Evolutionary conservation across 1,140 invertebrate genomes (phyloP).

Genomic region (Drosophila subobscura): DNA sequence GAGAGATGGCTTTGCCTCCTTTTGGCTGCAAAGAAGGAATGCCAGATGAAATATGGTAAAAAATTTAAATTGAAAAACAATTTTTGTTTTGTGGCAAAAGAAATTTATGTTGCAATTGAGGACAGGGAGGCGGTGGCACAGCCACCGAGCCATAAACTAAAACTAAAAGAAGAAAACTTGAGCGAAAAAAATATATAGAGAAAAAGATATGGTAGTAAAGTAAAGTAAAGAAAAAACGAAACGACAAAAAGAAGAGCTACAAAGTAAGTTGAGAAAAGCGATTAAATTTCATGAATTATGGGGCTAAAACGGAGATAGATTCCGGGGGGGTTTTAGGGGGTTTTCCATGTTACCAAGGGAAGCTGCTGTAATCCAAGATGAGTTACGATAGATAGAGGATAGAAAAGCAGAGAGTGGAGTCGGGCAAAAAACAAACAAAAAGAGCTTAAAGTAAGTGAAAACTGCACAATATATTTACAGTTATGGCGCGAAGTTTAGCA

Average conservation of each 20-base stretch:
- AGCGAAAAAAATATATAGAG: neutral
- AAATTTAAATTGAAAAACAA: slow-evolving; percentile 60
- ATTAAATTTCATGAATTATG: slow-evolving; percentile 74
- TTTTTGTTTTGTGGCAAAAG: slow-evolving; percentile 35
- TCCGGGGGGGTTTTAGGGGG: too few relatives aligned
- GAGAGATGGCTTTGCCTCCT: too few relatives aligned
- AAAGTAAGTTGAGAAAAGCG: slow-evolving; percentile 54
- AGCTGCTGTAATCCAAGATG: slow-evolving; percentile 55
- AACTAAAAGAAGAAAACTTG: slow-evolving; percentile 21
- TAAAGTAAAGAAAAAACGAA: slow-evolving; percentile 23
- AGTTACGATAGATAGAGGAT: slow-evolving; percentile 53
- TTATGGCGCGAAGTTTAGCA: slow-evolving; percentile 3
- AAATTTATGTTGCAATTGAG: slow-evolving; percentile 57
- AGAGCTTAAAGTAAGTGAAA: slow-evolving; percentile 18
- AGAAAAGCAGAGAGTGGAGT: slow-evolving; percentile 22
- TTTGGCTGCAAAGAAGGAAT: slow-evolving; percentile 22
- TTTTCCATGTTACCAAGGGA: slow-evolving; percentile 23
- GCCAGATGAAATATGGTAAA: slow-evolving; percentile 63
- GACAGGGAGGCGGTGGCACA: neutral
- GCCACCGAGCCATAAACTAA: slow-evolving; percentile 47
- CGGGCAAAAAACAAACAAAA: neutral
- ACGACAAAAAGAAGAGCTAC: slow-evolving; percentile 19
- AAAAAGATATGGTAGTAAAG: too few relatives aligned
- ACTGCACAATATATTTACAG: neutral
- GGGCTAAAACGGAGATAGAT: slow-evolving; percentile 34